Evolutionary conservation across 2,797 vertebrate species (phyloP), one percentile per base, ranked within the genome.

Genomic region (Peromyscus aztecus): DNA sequence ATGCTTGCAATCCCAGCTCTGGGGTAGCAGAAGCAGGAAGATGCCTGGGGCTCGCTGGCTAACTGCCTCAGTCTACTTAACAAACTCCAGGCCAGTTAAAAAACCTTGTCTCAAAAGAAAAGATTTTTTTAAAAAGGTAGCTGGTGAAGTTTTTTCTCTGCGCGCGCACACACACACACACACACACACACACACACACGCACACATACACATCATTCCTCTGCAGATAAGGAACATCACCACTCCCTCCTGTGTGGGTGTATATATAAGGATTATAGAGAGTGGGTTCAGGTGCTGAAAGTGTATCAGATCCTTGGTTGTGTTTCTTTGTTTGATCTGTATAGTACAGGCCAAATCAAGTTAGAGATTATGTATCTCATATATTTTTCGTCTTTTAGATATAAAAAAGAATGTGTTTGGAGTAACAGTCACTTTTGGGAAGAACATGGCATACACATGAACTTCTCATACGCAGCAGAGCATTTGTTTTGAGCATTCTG

Each of bases 341-440:
- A 81, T 6, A 49, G 14, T 11, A 8, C 2, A 84, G 43, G 27
- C 63, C 31, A 82, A 7, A 37, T 57, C 52, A 52, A 86, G 31
- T 52, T 69, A 85, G 31, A 69, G 83, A 86, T 23, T 52, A 52
- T 11, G 5, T 81, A 67, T 83, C 49, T 81, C 17, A n/a, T 65
- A 61, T 46, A 89, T 34, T 94, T 93, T 88, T 69, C 78, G n/a
- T 84, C 76, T 94, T 31, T 92, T 85, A 73, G 29, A 65, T 93
- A 52, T 85, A 49, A 63, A 24, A 8, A 37, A 77, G 92, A 95
- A 37, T 83, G 5, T 91, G 55, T 96, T 93, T 87, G 19, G 16
- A 87, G 65, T 89, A 85, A 83, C 65, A 91, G 90, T 71, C 43
- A 85, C 71, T 78, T 95, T 85, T 43, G 57, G 24, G 59, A 96